These are phyloP conservation scores for Drosophila greeni DNA, from an alignment of 2,888 invertebrate genomes.

Conservation along the genomic window DNA sequence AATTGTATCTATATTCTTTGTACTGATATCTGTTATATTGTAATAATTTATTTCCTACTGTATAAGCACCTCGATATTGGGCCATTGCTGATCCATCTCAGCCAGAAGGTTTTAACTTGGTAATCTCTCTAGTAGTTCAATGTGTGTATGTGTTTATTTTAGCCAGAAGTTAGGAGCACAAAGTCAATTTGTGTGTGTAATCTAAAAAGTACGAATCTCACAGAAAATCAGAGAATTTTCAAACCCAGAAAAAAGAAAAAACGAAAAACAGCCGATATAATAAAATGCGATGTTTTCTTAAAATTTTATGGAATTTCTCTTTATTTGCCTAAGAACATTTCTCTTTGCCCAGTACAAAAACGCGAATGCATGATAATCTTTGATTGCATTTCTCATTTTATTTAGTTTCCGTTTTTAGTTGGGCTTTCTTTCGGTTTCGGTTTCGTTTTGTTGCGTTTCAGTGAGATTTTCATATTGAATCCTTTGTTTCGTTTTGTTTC, in stretches of 20 bases:
- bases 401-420: constrained; percentile 39
- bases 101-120: constrained; percentile 28
- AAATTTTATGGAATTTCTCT: constrained; percentile 37
- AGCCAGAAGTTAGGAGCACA: constrained; percentile 33
- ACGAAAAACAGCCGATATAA: constrained; percentile 9
- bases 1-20: constrained; percentile 28
- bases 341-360: constrained; percentile 48
- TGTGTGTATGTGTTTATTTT: constrained; percentile 26
- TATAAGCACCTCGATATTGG: constrained; percentile 33
- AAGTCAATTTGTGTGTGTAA: constrained; percentile 22
- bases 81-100: constrained; percentile 20
- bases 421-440: constrained; percentile 36
- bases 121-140: constrained; percentile 27
- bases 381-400: constrained; percentile 54
- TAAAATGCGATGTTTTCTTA: constrained; percentile 39
- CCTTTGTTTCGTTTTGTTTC: constrained; percentile 27
- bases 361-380: constrained; percentile 41
- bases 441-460: constrained; percentile 38
- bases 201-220: constrained; percentile 25
- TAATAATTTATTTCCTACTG: constrained; percentile 44
- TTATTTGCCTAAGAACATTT: constrained; percentile 41
- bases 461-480: constrained; percentile 48
- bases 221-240: background rate
- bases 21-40: constrained; percentile 50
- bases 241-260: background rate